Percentiles rank a stretch among this genome's conserved stretches.
Evolutionary conservation across 2,113 vertebrate genomes (phyloP).

Genomic region (Scopus umbretta): DNA sequence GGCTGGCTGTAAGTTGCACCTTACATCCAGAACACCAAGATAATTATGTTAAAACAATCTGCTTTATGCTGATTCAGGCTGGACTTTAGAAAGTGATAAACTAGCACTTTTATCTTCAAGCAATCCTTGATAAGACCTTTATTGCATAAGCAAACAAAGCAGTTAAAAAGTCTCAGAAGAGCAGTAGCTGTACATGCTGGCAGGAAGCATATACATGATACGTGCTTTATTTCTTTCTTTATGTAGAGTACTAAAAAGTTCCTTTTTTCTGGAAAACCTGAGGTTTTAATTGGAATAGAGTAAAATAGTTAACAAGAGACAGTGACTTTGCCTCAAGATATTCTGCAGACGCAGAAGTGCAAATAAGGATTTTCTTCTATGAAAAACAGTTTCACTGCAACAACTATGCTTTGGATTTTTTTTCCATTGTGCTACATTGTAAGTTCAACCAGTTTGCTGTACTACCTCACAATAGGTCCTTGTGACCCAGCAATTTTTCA

Average conservation of each 20-base stretch:
- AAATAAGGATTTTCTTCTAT: background rate
- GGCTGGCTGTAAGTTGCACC: background rate
- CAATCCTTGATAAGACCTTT: background rate
- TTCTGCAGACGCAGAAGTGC: background rate
- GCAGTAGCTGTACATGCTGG: background rate
- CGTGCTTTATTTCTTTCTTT: background rate
- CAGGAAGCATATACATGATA: background rate
- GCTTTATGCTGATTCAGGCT: background rate
- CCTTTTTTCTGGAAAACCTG: background rate
- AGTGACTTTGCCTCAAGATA: constrained; percentile 6
- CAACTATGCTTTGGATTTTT: background rate
- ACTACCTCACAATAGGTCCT: background rate
- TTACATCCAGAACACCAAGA: background rate
- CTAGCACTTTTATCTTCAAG: background rate
- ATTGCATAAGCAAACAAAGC: constrained; percentile 42
- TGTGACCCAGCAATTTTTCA: background rate
- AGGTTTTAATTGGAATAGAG: constrained; percentile 17
- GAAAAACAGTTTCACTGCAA: background rate
- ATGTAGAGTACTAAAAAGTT: background rate
- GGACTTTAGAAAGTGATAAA: background rate
- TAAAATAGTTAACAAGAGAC: constrained; percentile 6
- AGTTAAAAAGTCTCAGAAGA: background rate
- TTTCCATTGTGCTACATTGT: background rate
- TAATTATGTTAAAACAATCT: background rate
- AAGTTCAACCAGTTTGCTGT: background rate